Conservation (phyloP, 23 tunicate genomes). For the Styela clava region DNA sequence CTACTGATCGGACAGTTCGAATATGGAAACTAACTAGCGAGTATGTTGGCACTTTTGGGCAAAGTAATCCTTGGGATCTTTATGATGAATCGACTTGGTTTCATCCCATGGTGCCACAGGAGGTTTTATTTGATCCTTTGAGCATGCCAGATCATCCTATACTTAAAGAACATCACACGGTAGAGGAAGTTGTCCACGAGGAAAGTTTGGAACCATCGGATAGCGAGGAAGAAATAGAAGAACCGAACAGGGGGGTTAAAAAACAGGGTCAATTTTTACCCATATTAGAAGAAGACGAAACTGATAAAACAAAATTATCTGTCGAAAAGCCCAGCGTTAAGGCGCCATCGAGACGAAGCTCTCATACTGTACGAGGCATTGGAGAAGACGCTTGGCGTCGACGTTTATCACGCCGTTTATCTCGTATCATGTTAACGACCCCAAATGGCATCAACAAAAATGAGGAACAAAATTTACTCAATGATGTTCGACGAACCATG, state of each 20-base stretch:
- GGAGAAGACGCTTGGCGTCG: constrained; percentile 62
- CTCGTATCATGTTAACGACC: constrained; percentile 33
- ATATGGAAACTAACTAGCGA: constrained; percentile 70
- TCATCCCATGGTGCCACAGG: constrained; percentile 97
- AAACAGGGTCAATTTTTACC: not conserved
- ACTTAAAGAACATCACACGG: constrained; percentile 13
- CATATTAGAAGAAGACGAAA: not conserved
- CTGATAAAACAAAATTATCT: not conserved
- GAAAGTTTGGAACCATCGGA: constrained; percentile 26
- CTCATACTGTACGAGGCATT: constrained; percentile 3
- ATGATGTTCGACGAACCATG: constrained; percentile 71
- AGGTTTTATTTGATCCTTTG: constrained; percentile 77
- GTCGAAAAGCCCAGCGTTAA: not conserved
- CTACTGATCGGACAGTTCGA: constrained; percentile 71
- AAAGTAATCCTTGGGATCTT: constrained; percentile 70
- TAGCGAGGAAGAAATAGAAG: constrained; percentile 12
- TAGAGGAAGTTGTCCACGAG: constrained; percentile 7
- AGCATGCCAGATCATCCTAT: constrained; percentile 79
- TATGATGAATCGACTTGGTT: constrained; percentile 75
- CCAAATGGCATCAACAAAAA: constrained; percentile 21
- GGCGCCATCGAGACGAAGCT: not conserved
- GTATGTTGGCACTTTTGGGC: constrained; percentile 87
- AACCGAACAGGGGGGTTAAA: not conserved
- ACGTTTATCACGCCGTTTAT: constrained; percentile 58
- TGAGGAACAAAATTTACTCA: constrained; percentile 59